These are phyloP conservation scores for Scyliorhinus canicula DNA, from an alignment of 2,797 vertebrate species.

Conservation along the genomic window DNA sequence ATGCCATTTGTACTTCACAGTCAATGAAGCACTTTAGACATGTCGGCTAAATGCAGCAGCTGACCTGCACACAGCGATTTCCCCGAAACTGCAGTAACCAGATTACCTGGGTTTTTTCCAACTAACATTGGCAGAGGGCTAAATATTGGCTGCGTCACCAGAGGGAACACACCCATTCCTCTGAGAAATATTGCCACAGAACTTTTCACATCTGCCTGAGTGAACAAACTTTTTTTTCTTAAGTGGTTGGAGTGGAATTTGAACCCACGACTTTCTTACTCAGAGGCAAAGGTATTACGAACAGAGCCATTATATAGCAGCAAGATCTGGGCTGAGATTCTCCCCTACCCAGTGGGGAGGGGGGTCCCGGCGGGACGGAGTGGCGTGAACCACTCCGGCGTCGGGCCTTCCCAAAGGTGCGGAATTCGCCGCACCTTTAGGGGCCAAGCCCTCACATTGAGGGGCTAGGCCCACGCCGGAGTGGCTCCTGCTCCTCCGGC, in stretches of 20 bases:
- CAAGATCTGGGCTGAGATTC: too few species aligned
- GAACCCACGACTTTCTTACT: neutral
- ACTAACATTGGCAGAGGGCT: neutral
- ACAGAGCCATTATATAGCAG: neutral
- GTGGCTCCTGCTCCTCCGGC: too few species aligned
- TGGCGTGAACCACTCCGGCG: too few species aligned
- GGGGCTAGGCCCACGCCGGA: too few species aligned
- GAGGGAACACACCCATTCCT: neutral
- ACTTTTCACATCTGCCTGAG: neutral
- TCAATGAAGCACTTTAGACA: neutral
- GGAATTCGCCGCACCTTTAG: too few species aligned
- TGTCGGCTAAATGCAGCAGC: neutral
- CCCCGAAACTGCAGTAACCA: neutral
- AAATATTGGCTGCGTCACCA: neutral
- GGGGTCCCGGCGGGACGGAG: too few species aligned
- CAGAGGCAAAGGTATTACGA: neutral
- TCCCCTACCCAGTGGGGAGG: too few species aligned
- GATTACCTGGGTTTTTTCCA: neutral
- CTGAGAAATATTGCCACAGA: neutral
- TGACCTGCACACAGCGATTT: neutral
- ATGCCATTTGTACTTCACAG: neutral
- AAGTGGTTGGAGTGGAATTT: neutral
- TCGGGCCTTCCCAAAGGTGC: too few species aligned
- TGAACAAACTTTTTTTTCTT: neutral
- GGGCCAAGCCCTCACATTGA: too few species aligned